Percentiles rank a stretch among this genome's conserved stretches.
These are phyloP conservation scores for Prenolepis imparis DNA, from an alignment of 2,888 invertebrate species.

Conservation along the genomic window DNA sequence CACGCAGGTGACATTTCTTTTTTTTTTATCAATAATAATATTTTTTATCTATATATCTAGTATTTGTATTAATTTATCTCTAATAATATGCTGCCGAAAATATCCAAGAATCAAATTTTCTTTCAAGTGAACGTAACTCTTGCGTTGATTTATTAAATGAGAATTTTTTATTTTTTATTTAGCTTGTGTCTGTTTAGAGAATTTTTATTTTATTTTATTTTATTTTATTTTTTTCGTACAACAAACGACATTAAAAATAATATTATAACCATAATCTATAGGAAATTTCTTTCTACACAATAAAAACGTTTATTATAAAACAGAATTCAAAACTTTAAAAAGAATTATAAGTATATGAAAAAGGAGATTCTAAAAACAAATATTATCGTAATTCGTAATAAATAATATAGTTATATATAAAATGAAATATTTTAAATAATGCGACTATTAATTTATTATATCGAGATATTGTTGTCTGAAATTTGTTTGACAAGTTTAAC, in stretches of 20 bases:
- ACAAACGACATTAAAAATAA: neutral
- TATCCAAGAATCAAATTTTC: neutral
- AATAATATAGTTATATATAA: neutral
- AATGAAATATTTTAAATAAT: neutral
- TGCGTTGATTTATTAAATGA: neutral
- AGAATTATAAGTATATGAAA: neutral
- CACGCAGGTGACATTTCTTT: conserved; percentile 73
- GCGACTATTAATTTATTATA: neutral
- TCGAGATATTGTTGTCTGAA: neutral
- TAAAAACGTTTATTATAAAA: neutral
- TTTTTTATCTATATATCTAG: too few species aligned
- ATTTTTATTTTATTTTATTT: neutral
- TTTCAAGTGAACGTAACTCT: neutral
- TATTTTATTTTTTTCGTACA: neutral
- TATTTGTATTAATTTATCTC: neutral
- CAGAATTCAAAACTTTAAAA: neutral
- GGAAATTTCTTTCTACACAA: neutral
- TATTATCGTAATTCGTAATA: neutral
- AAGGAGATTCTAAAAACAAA: neutral
- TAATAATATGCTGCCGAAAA: neutral
- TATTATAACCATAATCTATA: neutral
- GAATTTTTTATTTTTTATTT: neutral
- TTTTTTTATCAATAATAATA: neutral
- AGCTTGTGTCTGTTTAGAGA: neutral
- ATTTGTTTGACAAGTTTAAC: neutral